phyloP scores from a whole-genome alignment of 2,888 invertebrate species.

The Napeogenes sylphis region DNA sequence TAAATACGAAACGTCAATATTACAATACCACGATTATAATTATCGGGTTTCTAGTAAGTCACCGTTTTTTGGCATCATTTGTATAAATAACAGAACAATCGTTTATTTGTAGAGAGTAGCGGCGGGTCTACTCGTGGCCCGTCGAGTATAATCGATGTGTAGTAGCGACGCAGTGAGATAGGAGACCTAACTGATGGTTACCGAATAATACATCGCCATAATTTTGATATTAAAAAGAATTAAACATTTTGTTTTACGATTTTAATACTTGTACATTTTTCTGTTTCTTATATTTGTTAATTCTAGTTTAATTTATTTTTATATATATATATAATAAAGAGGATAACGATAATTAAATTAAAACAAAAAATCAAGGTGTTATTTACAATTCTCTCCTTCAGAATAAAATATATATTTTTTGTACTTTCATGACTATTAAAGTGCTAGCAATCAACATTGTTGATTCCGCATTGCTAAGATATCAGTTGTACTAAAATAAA shows the following conservation, averaged over 20 bases:
- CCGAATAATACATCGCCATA: too few relatives aligned
- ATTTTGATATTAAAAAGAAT: too few relatives aligned
- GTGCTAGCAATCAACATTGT: slow-evolving; percentile 12
- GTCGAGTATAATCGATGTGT: too few relatives aligned
- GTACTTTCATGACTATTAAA: background rate
- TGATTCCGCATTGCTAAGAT: slow-evolving; percentile 27
- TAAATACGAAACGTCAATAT: slow-evolving; percentile 48
- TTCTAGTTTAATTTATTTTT: too few relatives aligned
- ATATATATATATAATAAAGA: too few relatives aligned
- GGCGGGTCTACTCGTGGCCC: background rate
- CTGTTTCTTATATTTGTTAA: too few relatives aligned
- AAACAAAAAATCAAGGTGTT: too few relatives aligned
- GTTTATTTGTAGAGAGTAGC: slow-evolving; percentile 28
- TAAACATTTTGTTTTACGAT: too few relatives aligned
- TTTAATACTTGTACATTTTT: too few relatives aligned
- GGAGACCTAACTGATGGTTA: too few relatives aligned
- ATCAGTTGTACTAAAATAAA: slow-evolving; percentile 30
- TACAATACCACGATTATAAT: slow-evolving; percentile 46
- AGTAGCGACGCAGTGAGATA: too few relatives aligned
- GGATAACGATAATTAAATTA: too few relatives aligned
- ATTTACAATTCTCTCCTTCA: background rate
- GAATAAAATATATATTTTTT: background rate
- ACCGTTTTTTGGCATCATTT: slow-evolving; percentile 49
- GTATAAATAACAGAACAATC: slow-evolving; percentile 30
- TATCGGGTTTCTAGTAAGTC: slow-evolving; percentile 54